A percentile compares a stretch with the other conserved stretches of the same genome.
Conservation (phyloP, 2,113 vertebrate species). For the Limnothrissa miodon region DNA sequence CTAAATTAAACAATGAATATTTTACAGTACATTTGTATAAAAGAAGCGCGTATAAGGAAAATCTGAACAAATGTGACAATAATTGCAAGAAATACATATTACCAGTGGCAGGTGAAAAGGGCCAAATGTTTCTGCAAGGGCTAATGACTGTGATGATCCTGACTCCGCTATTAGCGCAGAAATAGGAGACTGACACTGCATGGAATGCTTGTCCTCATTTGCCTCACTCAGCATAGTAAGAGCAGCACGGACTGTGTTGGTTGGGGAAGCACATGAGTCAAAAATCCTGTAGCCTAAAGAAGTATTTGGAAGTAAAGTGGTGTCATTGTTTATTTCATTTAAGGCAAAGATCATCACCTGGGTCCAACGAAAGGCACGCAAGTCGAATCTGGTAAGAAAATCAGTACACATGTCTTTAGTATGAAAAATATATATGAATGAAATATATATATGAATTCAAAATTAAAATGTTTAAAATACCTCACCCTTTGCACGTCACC, state of each 20-base stretch:
- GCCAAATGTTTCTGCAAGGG: constrained; percentile 65
- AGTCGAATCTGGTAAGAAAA: constrained; percentile 62
- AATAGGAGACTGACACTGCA: constrained; percentile 57
- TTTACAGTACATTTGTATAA: constrained; percentile 69
- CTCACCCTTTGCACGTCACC: constrained; percentile 64
- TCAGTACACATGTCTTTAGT: neutral
- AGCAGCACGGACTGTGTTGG: constrained; percentile 65
- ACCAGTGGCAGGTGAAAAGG: constrained; percentile 71
- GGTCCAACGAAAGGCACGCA: constrained; percentile 70
- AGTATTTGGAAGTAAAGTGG: constrained; percentile 65
- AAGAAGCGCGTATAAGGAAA: constrained; percentile 73
- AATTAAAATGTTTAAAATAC: constrained; percentile 27
- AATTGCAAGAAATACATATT: constrained; percentile 31
- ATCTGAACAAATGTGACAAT: constrained; percentile 20
- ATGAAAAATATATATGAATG: neutral
- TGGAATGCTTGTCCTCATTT: constrained; percentile 25
- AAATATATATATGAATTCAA: neutral
- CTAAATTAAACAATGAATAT: constrained; percentile 54
- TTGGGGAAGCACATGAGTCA: constrained; percentile 72
- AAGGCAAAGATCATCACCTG: constrained; percentile 74
- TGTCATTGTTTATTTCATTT: constrained; percentile 71
- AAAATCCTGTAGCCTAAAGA: constrained; percentile 71
- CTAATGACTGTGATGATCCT: constrained; percentile 72
- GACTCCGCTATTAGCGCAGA: constrained; percentile 70
- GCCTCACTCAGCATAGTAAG: constrained; percentile 58